phyloP scores from a whole-genome alignment of 2,888 invertebrate genomes.

The Aporophyla nigra region DNA sequence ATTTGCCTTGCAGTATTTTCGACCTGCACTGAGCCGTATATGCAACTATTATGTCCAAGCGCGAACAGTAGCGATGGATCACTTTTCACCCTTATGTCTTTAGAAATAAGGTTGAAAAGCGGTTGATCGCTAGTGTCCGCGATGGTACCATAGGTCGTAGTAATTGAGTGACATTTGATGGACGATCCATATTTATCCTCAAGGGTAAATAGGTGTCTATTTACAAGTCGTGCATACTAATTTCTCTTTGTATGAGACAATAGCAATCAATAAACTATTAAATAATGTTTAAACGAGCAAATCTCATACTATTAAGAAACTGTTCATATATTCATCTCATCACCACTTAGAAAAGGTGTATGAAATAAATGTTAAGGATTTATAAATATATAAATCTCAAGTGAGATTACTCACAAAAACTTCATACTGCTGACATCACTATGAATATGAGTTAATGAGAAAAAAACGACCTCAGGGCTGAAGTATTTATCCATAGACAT shows the following conservation, averaged over 20 bases:
- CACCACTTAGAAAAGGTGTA: background rate
- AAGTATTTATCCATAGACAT: background rate
- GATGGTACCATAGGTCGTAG: background rate
- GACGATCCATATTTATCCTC: constrained; percentile 27
- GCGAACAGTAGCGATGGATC: too few relatives aligned
- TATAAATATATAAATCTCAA: background rate
- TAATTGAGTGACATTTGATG: constrained; percentile 34
- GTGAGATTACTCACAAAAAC: background rate
- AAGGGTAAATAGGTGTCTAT: constrained; percentile 25
- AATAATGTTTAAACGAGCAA: background rate
- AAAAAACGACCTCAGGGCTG: background rate
- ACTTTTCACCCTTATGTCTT: too few relatives aligned
- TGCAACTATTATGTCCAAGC: background rate
- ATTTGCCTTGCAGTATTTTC: background rate
- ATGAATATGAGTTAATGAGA: background rate
- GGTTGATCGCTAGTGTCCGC: too few relatives aligned
- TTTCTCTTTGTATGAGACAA: background rate
- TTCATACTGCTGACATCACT: too few relatives aligned
- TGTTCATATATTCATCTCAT: background rate
- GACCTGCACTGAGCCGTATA: background rate
- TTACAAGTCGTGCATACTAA: constrained; percentile 30
- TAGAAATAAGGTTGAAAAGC: too few relatives aligned
- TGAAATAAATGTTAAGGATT: background rate
- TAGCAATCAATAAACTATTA: background rate
- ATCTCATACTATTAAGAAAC: background rate